Evolutionary conservation across 2,113 vertebrate species (phyloP).

Genomic region (Etia nguti): DNA sequence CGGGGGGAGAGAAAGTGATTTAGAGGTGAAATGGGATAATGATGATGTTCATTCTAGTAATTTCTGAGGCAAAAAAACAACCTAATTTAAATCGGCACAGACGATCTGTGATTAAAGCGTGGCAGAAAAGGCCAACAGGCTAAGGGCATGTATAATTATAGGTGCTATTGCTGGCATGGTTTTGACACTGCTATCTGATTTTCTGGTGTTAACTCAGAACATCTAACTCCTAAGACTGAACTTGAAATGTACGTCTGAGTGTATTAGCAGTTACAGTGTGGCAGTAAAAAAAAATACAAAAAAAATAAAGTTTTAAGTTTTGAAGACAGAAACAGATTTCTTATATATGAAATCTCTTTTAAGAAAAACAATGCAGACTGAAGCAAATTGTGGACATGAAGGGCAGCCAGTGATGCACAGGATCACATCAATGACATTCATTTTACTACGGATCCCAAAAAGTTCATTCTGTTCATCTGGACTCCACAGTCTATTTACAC

Average conservation of each 20-base stretch:
- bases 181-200: slow-evolving; percentile 11
- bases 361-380: not conserved
- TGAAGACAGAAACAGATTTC: not conserved
- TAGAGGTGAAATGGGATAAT: slow-evolving; percentile 54
- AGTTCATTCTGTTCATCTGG: not conserved
- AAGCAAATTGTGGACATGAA: not conserved
- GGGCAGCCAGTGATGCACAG: not conserved
- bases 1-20: slow-evolving; percentile 50
- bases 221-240: not conserved
- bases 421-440: not conserved
- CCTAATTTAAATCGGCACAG: slow-evolving; percentile 46
- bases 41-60: slow-evolving; percentile 49
- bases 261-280: not conserved
- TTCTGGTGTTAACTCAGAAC: not conserved
- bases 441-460: not conserved
- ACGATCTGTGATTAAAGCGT: slow-evolving; percentile 47
- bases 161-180: slow-evolving; percentile 27
- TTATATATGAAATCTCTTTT: not conserved
- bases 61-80: slow-evolving; percentile 50
- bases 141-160: slow-evolving; percentile 35
- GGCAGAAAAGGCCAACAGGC: slow-evolving; percentile 10
- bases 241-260: not conserved
- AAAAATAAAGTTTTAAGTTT: not conserved
- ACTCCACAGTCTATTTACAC: not conserved
- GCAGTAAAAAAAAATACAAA: not conserved